Percentiles rank a stretch among this genome's conserved stretches.
Evolutionary conservation across 2,888 invertebrate genomes (phyloP).

Genomic region (Chouioia cunea): DNA sequence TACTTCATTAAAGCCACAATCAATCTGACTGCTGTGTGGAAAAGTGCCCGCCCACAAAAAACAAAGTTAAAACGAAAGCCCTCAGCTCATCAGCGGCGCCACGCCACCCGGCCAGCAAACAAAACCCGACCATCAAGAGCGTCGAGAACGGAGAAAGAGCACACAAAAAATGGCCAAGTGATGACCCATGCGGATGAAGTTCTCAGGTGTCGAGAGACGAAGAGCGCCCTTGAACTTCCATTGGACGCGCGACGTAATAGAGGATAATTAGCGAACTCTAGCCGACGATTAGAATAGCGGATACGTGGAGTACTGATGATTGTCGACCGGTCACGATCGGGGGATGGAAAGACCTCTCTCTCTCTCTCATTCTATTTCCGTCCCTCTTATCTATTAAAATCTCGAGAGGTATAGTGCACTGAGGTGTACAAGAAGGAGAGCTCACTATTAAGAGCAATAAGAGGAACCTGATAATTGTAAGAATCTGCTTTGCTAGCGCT

Average conservation of each 20-base stretch:
- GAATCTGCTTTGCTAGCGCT: constrained; percentile 34
- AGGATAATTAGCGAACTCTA: constrained; percentile 48
- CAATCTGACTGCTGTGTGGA: constrained; percentile 13
- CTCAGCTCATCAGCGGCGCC: constrained; percentile 7
- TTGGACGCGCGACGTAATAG: constrained; percentile 42
- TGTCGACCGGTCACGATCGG: constrained; percentile 48
- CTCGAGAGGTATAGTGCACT: constrained; percentile 20
- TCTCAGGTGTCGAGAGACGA: constrained; percentile 33
- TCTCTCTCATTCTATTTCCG: neutral
- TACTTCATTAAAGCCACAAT: constrained; percentile 24
- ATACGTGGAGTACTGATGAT: constrained; percentile 31
- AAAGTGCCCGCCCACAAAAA: constrained; percentile 8
- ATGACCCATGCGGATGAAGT: constrained; percentile 33
- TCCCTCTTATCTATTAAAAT: constrained; percentile 37
- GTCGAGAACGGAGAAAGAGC: neutral
- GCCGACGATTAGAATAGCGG: constrained; percentile 47
- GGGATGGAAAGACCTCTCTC: constrained; percentile 29
- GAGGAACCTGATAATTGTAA: constrained; percentile 31
- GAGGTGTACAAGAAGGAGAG: constrained; percentile 4
- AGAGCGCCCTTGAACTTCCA: constrained; percentile 44
- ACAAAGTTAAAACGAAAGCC: neutral
- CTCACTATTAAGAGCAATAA: constrained; percentile 47
- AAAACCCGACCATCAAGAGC: neutral
- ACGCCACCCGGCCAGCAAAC: neutral
- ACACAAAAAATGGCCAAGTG: neutral